Percentiles rank a stretch among this genome's conserved stretches.
Conservation (phyloP, 2,888 invertebrate species). For the Beris morrisii region DNA sequence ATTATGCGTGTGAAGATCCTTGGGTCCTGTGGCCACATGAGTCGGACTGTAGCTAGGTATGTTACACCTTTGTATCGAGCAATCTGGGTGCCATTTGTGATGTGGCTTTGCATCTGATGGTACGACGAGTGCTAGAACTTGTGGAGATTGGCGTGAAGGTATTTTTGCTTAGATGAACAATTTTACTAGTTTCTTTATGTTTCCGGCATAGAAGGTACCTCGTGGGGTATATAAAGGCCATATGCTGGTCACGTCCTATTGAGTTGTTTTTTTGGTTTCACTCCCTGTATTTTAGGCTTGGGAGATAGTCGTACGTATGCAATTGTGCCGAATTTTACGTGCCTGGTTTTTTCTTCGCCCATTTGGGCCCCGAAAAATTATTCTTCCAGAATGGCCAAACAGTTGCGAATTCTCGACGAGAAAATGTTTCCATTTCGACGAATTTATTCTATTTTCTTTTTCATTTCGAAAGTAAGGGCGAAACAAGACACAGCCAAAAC, state of each 20-base stretch:
- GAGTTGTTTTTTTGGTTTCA: constrained; percentile 9
- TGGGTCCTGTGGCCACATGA: not conserved
- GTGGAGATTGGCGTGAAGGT: not conserved
- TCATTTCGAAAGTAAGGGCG: no score
- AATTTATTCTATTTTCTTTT: no score
- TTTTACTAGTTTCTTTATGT: constrained; percentile 4
- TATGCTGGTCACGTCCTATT: constrained; percentile 18
- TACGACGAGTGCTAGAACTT: not conserved
- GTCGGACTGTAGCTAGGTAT: not conserved
- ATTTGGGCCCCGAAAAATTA: no score
- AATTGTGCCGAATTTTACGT: no score
- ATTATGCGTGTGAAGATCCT: constrained; percentile 25
- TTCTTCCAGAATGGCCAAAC: no score
- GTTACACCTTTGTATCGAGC: not conserved
- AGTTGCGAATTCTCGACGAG: no score
- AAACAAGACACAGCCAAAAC: no score
- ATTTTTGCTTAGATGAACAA: constrained; percentile 7
- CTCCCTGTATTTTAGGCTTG: not conserved
- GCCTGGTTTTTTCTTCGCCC: no score
- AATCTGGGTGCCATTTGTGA: constrained; percentile 20
- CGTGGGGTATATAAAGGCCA: not conserved
- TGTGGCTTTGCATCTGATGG: constrained; percentile 6
- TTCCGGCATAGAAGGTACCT: not conserved
- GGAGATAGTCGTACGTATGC: no score
- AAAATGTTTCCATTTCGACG: no score